These are phyloP conservation scores for Olivierus martensii DNA, from an alignment of 1,140 invertebrate genomes.

Conservation along the genomic window DNA sequence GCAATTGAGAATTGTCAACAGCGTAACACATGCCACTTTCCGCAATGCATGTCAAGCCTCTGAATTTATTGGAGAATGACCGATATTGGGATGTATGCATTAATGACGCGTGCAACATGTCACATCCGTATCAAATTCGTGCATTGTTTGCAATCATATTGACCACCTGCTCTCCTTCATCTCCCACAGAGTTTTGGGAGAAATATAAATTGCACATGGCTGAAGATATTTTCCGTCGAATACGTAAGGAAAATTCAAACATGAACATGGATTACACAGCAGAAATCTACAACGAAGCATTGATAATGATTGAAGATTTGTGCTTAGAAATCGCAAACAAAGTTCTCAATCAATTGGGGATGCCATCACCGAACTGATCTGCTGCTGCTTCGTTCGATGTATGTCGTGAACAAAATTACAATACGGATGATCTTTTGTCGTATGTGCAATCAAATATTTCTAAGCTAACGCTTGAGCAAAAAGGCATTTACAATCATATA, in stretches of 20 bases:
- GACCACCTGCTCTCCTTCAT: background rate
- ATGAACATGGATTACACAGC: background rate
- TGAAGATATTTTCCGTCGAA: constrained; percentile 10
- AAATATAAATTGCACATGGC: constrained; percentile 9
- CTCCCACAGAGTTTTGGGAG: background rate
- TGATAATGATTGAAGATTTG: background rate
- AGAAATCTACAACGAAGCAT: background rate
- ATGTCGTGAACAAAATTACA: no score
- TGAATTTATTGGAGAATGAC: constrained; percentile 29
- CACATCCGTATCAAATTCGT: constrained; percentile 24
- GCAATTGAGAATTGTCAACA: constrained; percentile 31
- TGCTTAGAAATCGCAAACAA: constrained; percentile 7
- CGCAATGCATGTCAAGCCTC: constrained; percentile 29
- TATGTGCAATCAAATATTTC: no score
- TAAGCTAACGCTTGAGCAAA: no score
- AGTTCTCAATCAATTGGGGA: constrained; percentile 2
- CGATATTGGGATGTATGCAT: constrained; percentile 23
- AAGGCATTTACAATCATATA: no score
- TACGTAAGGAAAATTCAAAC: constrained; percentile 8
- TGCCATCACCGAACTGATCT: constrained; percentile 7
- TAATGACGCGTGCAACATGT: constrained; percentile 26
- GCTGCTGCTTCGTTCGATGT: no score
- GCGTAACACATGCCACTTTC: constrained; percentile 31
- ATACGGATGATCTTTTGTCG: no score
- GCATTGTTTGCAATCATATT: constrained; percentile 23